Evolutionary conservation across 2,113 vertebrate genomes (phyloP), one percentile per base, ranked within the genome.

Genomic region (Passer domesticus): DNA sequence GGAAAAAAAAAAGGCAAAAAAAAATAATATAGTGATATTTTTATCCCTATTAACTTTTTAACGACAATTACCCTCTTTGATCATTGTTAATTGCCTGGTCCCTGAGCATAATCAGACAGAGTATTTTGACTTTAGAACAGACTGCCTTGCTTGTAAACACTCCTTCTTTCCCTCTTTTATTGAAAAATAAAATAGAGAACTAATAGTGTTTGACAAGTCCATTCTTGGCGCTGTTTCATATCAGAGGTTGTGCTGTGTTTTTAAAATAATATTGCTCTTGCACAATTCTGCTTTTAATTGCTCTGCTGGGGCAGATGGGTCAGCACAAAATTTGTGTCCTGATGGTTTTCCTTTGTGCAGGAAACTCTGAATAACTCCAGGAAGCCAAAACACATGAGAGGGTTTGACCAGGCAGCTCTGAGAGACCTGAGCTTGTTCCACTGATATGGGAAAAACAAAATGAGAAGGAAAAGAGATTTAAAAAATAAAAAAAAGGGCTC

Each of bases 1-100:
- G 22, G 3, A 12, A 74, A 60, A 67, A n/a, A 41, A 41, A 56
- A 47, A 4, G 12, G 2, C 13, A 3, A 2, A 35, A 75, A 85
- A 87, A 66, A 53, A 30, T 68, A 64, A 74, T 80, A 77, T 39
- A 92, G 11, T 59, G 43, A 62, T 86, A 85, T 87, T 92, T 96
- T 94, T 83, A 83, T 90, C 37, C n/a, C 41, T 43, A 83, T 83
- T 88, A 92, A 87, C 83, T 88, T 96, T 92, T 86, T 67, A 85
- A 91, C 0, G 0, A 67, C 72, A 92, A 95, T 93, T 89, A 55
- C 0, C 1, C 6, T 88, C 56, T 95, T 95, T 95, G 93, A 96
- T 94, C 72, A 25, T 15, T 77, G 50, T 62, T 93, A 97, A 96
- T 95, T 96, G 47, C 85, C 78, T 74, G 60, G 82, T 93, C 90